Conservation (phyloP, 37 sponge, comb jelly and placozoan genomes). For the Ianthella basta region DNA sequence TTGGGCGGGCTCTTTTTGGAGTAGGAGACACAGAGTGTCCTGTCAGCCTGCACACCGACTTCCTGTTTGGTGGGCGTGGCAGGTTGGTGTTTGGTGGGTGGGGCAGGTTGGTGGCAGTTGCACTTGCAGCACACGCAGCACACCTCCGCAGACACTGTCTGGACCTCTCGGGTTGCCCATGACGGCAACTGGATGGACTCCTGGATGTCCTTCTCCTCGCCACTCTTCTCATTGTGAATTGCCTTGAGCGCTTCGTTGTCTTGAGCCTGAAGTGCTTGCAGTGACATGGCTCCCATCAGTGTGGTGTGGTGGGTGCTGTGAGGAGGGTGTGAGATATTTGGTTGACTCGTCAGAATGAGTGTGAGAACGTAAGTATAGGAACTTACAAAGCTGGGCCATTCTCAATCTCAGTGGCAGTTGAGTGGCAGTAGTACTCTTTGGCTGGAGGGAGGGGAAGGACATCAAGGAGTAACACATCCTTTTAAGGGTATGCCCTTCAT, state of each 20-base stretch:
- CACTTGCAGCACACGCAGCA: conserved; percentile 2
- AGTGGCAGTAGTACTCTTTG: not conserved
- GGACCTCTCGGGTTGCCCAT: not conserved
- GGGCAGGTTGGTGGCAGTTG: conserved; percentile 2
- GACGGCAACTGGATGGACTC: no score
- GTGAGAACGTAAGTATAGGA: no score
- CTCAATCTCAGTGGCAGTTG: not conserved
- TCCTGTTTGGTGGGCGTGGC: not conserved
- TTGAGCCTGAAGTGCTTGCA: no score
- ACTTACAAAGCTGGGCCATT: not conserved
- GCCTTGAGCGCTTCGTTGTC: no score
- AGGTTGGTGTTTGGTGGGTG: no score
- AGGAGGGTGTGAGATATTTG: no score
- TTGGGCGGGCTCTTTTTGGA: not conserved
- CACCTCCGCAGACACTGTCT: not conserved
- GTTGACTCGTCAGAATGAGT: no score
- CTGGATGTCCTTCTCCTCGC: no score
- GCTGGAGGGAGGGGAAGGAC: no score
- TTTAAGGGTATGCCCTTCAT: not conserved
- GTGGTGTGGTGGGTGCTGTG: no score
- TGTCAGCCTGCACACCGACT: conserved; percentile 9
- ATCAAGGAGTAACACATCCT: not conserved
- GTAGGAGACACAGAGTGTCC: conserved; percentile 6
- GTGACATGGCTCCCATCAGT: no score
- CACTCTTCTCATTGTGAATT: no score